A percentile compares a stretch with the other conserved stretches of the same genome.
phyloP scores from a whole-genome alignment of 2,113 vertebrate genomes.

The Microtus pennsylvanicus region DNA sequence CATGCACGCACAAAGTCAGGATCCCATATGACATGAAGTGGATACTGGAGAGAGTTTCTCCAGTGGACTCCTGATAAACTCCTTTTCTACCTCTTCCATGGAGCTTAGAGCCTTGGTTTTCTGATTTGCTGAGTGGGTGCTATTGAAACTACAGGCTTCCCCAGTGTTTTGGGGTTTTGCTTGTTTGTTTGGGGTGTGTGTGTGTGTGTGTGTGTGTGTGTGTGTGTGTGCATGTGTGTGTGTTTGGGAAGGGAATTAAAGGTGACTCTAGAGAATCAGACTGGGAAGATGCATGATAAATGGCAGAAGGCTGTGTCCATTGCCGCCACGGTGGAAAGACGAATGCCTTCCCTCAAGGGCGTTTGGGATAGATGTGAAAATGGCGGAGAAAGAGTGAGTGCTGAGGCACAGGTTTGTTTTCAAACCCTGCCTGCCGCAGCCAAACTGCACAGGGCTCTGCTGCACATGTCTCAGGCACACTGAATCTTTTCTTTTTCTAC shows the following conservation, averaged over 20 bases:
- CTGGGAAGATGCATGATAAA: background rate
- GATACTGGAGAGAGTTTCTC: background rate
- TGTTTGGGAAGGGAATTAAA: too few relatives aligned
- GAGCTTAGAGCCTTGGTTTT: background rate
- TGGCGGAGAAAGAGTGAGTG: background rate
- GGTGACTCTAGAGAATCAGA: background rate
- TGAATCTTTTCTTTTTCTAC: conserved; percentile 33
- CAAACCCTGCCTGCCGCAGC: background rate
- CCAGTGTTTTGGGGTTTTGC: background rate
- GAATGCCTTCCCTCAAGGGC: background rate
- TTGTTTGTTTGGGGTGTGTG: background rate
- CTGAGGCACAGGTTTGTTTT: background rate
- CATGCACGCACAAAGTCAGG: background rate
- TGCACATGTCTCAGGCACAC: background rate
- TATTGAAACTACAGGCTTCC: background rate
- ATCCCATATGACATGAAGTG: background rate
- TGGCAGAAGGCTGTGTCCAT: background rate
- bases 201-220: background rate
- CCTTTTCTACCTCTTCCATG: background rate
- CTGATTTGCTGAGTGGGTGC: background rate
- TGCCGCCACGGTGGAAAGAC: background rate
- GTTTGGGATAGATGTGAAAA: background rate
- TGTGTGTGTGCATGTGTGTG: background rate
- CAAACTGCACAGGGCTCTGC: background rate
- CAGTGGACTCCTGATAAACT: background rate